A percentile compares a stretch with the other conserved stretches of the same genome.
Conservation (phyloP, 1,140 invertebrate genomes). For the Dreissena rostriformis region DNA sequence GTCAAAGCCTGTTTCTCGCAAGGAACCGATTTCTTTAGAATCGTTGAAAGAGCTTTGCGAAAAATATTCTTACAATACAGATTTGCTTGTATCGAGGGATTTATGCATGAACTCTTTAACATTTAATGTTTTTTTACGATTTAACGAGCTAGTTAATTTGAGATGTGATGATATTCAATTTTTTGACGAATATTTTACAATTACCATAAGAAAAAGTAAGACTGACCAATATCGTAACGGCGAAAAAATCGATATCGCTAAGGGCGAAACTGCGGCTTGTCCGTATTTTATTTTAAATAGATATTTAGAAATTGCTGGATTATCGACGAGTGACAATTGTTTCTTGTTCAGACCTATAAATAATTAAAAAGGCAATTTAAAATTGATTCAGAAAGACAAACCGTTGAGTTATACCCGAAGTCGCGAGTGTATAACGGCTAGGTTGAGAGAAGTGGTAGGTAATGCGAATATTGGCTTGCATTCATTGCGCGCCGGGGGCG, state of each 20-base stretch:
- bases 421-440: conserved; percentile 34
- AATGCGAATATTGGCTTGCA: conserved; percentile 53
- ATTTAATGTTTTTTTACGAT: conserved; percentile 43
- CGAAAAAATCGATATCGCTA: conserved; percentile 53
- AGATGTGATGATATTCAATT: conserved; percentile 52
- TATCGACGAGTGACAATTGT: not conserved
- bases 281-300: conserved; percentile 53
- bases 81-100: conserved; percentile 31
- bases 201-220: conserved; percentile 55
- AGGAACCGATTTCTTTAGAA: conserved; percentile 27
- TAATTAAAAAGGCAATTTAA: conserved; percentile 28
- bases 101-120: conserved; percentile 38
- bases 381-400: conserved; percentile 55
- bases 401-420: conserved; percentile 51
- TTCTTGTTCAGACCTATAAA: conserved; percentile 58
- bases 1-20: conserved; percentile 10
- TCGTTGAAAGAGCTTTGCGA: conserved; percentile 18
- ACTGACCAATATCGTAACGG: conserved; percentile 61
- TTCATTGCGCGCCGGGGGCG: conserved; percentile 49
- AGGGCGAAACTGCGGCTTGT: conserved; percentile 54
- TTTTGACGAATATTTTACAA: conserved; percentile 37
- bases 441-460: conserved; percentile 21
- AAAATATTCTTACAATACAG: conserved; percentile 13
- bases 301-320: conserved; percentile 36
- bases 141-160: conserved; percentile 53